Conservation (phyloP, 1,140 invertebrate genomes). For the Trichoplusia ni region DNA sequence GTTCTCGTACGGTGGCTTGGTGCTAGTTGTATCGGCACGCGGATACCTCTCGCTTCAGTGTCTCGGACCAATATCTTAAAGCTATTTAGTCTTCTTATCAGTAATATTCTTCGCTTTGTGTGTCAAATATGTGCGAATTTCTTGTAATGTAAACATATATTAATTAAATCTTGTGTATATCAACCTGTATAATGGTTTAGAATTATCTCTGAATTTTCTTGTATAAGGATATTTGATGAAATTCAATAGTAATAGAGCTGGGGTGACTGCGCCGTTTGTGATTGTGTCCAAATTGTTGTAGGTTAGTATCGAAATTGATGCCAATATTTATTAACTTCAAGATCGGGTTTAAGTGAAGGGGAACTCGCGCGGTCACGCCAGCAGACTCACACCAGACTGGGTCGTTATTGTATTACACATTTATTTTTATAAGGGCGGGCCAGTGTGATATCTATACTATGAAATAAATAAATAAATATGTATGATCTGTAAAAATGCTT, state of each 20-base stretch:
- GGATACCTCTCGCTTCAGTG: constrained; percentile 73
- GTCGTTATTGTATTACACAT: constrained; percentile 78
- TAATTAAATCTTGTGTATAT: constrained; percentile 74
- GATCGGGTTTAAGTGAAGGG: constrained; percentile 30
- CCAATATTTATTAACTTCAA: constrained; percentile 64
- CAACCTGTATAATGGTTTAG: constrained; percentile 81
- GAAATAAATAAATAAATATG: constrained; percentile 81
- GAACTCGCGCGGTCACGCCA: constrained; percentile 62
- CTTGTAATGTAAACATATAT: constrained; percentile 73
- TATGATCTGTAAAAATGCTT: constrained; percentile 81
- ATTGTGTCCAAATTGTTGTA: constrained; percentile 75
- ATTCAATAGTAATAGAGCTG: constrained; percentile 64
- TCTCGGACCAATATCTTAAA: constrained; percentile 79
- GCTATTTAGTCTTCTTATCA: constrained; percentile 71
- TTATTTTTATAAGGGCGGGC: constrained; percentile 82
- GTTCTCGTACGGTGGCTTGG: constrained; percentile 73
- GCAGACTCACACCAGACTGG: constrained; percentile 52
- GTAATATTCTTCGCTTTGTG: constrained; percentile 79
- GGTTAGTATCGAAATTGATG: constrained; percentile 67
- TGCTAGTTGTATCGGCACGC: constrained; percentile 72
- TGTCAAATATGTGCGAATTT: constrained; percentile 81
- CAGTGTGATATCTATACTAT: constrained; percentile 82
- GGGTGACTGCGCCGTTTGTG: constrained; percentile 63
- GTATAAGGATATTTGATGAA: constrained; percentile 71
- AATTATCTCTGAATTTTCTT: constrained; percentile 72